A percentile compares a stretch with the other conserved stretches of the same genome.
Conservation (phyloP, 2,797 vertebrate genomes). For the Sebastiscus tertius region DNA sequence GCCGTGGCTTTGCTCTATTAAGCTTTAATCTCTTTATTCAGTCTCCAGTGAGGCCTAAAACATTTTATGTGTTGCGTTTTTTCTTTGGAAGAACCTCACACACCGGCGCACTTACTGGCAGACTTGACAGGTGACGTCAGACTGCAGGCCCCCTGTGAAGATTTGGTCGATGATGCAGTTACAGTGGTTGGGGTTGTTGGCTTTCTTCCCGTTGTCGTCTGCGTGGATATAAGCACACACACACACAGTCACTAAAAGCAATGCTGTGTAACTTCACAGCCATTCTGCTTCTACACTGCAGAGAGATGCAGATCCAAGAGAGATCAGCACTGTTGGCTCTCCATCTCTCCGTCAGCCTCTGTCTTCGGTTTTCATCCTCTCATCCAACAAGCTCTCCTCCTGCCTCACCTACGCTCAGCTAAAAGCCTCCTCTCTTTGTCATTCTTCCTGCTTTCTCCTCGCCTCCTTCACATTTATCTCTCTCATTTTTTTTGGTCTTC, state of each 20-base stretch:
- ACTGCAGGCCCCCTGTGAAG: constrained; percentile 95
- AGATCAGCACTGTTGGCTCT: background rate
- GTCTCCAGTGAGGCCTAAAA: background rate
- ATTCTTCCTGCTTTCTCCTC: background rate
- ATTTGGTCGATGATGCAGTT: constrained; percentile 98
- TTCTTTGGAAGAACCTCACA: background rate
- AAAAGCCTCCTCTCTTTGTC: background rate
- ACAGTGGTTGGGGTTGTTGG: constrained; percentile 97
- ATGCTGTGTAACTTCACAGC: constrained; percentile 30
- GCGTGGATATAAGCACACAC: background rate
- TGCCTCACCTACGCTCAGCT: background rate
- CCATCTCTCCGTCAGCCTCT: background rate
- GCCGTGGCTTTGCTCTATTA: background rate
- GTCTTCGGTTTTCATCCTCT: background rate
- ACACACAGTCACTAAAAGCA: constrained; percentile 23
- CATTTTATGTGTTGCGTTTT: background rate
- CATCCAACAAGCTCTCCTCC: background rate
- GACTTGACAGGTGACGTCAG: constrained; percentile 97
- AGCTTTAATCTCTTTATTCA: background rate
- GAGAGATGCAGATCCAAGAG: background rate
- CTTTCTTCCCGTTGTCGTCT: constrained; percentile 97
- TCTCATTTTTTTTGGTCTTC: no score
- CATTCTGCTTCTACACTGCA: constrained; percentile 16
- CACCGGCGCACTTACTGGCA: constrained; percentile 89
- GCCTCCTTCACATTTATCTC: background rate